These are phyloP conservation scores for Siphamia tubifer DNA, from an alignment of 2,113 vertebrate genomes.

Conservation along the genomic window DNA sequence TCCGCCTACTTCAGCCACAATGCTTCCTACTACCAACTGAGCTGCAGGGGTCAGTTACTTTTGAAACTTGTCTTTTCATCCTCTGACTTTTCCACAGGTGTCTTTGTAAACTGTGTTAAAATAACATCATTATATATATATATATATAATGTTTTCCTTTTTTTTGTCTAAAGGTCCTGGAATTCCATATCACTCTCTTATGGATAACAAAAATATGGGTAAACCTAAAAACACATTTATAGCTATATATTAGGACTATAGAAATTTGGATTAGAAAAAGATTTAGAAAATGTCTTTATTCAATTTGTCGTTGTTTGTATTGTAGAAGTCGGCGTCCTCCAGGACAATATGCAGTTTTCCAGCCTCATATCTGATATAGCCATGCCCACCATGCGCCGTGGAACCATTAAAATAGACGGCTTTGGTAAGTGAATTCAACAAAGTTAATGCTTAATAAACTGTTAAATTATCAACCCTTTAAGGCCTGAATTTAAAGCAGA, in stretches of 20 bases:
- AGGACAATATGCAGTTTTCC: constrained; percentile 83
- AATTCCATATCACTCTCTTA: constrained; percentile 78
- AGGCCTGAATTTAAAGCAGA: no score
- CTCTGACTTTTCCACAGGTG: not conserved
- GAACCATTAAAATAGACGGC: constrained; percentile 64
- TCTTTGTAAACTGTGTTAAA: not conserved
- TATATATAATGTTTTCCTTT: no score
- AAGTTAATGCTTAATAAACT: not conserved
- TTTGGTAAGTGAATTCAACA: constrained; percentile 77
- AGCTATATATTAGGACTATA: no score
- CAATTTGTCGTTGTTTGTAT: constrained; percentile 7
- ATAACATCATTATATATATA: not conserved
- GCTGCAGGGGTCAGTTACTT: constrained; percentile 85
- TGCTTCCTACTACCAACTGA: constrained; percentile 84
- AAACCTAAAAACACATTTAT: constrained; percentile 43
- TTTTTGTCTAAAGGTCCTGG: constrained; percentile 84
- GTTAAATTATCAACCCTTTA: no score
- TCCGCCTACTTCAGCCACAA: constrained; percentile 87
- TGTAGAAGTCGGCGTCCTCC: constrained; percentile 81
- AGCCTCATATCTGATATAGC: constrained; percentile 77
- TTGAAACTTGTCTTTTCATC: not conserved
- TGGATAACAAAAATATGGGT: constrained; percentile 36
- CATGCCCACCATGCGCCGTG: constrained; percentile 83
- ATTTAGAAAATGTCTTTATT: not conserved
- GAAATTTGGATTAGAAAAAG: no score